Percentiles rank a stretch among this genome's conserved stretches.
Evolutionary conservation across 2,113 vertebrate species (phyloP).

Genomic region (Austrofundulus limnaeus): DNA sequence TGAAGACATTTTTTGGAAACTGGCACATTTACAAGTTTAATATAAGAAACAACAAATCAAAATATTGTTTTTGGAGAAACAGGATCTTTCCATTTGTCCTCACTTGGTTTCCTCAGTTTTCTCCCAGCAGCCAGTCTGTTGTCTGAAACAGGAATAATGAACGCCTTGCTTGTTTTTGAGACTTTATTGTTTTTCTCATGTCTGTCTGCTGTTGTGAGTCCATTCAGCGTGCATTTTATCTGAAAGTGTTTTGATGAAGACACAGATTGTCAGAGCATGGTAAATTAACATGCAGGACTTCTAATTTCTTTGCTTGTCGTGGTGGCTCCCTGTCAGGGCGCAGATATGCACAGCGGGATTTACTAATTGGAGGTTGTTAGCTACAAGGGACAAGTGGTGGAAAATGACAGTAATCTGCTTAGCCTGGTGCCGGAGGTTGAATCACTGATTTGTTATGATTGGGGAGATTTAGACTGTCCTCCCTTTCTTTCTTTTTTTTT

Average conservation of each 20-base stretch:
- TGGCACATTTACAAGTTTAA: too few species aligned
- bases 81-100: conserved; percentile 1
- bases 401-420: conserved; percentile 84
- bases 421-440: conserved; percentile 77
- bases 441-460: conserved; percentile 80
- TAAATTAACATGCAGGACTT: conserved; percentile 80
- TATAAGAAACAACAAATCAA: too few species aligned
- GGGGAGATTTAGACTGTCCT: conserved; percentile 71
- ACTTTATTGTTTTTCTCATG: conserved; percentile 49
- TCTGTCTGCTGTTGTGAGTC: conserved; percentile 33
- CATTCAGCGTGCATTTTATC: conserved; percentile 66
- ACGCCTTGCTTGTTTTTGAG: conserved; percentile 39
- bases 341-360: conserved; percentile 80
- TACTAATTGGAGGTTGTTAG: conserved; percentile 86
- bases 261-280: conserved; percentile 76
- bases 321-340: conserved; percentile 79
- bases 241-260: conserved; percentile 70
- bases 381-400: conserved; percentile 83
- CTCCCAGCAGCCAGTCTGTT: conserved; percentile 32
- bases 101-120: conserved; percentile 14
- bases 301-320: conserved; percentile 83
- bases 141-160: conserved; percentile 35
- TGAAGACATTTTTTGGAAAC: too few species aligned
- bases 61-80: too few species aligned
- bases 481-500: too few species aligned